A percentile compares a stretch with the other conserved stretches of the same genome.
These are phyloP conservation scores for Meloidogyne floridensis DNA, from an alignment of 1,140 invertebrate genomes.

Conservation along the genomic window DNA sequence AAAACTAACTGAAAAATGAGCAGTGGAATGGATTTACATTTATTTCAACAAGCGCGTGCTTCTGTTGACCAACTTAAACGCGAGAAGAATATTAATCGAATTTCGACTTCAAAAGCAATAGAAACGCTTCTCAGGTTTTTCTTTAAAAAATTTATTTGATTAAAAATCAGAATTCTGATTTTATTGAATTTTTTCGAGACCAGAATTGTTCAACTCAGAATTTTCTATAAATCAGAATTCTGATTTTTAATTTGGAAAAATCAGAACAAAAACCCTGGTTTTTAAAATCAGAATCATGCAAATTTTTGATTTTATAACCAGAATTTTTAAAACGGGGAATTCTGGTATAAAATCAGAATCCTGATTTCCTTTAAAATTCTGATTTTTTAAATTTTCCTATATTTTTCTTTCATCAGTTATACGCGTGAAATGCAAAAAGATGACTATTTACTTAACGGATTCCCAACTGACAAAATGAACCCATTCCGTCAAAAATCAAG, in stretches of 20 bases:
- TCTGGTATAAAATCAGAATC: too few species aligned
- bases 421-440: conserved; percentile 51
- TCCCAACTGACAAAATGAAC: conserved; percentile 61
- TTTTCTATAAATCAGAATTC: too few species aligned
- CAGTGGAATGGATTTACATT: conserved; percentile 44
- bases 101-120: conserved; percentile 41
- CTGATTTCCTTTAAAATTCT: too few species aligned
- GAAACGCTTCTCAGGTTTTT: conserved; percentile 50
- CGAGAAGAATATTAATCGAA: conserved; percentile 48
- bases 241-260: neutral
- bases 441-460: conserved; percentile 58
- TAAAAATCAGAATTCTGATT: neutral
- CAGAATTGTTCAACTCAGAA: too few species aligned
- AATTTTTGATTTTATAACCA: neutral
- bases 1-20: conserved; percentile 44
- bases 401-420: conserved; percentile 26
- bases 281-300: neutral
- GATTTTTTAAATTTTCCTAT: neutral
- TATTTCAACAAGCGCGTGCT: conserved; percentile 46
- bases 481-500: conserved; percentile 60
- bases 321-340: too few species aligned
- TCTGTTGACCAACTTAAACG: conserved; percentile 53
- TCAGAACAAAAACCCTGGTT: neutral
- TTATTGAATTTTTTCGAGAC: too few species aligned
- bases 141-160: neutral